Conservation (phyloP, 2,113 vertebrate genomes). For the Acrocephalus kingi region DNA sequence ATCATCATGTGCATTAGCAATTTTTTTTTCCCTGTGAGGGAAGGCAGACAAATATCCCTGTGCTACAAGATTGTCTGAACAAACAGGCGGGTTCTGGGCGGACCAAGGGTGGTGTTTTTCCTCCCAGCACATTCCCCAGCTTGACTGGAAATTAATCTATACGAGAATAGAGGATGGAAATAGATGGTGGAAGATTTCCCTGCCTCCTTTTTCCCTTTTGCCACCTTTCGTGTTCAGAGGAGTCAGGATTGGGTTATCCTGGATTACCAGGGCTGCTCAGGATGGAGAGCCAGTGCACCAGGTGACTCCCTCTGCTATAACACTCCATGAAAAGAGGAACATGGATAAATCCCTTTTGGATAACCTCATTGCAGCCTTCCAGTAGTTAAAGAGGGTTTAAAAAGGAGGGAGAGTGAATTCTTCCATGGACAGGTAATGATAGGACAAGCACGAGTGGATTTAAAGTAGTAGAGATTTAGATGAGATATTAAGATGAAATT, state of each 20-base stretch:
- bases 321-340: neutral
- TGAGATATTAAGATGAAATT: neutral
- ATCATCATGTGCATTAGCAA: neutral
- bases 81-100: neutral
- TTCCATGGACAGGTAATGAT: neutral
- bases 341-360: neutral
- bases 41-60: neutral
- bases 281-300: neutral
- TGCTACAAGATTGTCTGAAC: neutral
- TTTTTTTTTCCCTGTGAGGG: neutral
- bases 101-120: neutral
- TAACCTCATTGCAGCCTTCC: neutral
- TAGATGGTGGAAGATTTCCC: neutral
- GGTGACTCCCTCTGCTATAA: neutral
- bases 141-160: neutral
- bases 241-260: neutral
- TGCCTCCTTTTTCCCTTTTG: neutral
- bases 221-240: neutral
- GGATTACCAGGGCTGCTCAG: neutral
- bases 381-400: neutral
- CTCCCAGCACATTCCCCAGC: neutral
- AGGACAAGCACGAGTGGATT: neutral
- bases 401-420: neutral
- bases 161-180: neutral
- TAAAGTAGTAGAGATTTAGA: neutral